These are phyloP conservation scores for Engystomops pustulosus DNA, from an alignment of 2,113 vertebrate species.

Conservation along the genomic window DNA sequence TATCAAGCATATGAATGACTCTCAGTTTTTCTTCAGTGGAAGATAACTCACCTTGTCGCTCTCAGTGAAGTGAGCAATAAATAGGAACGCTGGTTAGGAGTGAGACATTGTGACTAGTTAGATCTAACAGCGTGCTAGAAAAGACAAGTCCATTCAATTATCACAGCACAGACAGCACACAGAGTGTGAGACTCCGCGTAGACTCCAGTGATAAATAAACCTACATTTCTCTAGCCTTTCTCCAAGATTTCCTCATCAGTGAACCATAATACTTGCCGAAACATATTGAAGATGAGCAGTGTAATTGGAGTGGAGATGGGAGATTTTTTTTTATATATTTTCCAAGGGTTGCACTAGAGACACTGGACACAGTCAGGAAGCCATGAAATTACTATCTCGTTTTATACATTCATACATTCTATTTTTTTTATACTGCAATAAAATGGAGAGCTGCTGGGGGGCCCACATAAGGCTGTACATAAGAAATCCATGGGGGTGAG, in stretches of 20 bases:
- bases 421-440: neutral
- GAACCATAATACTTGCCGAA: neutral
- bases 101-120: conserved; percentile 86
- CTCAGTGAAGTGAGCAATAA: conserved; percentile 82
- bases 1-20: conserved; percentile 71
- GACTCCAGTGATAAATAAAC: conserved; percentile 75
- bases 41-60: conserved; percentile 90
- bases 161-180: conserved; percentile 73
- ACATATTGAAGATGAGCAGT: neutral
- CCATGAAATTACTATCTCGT: conserved; percentile 29
- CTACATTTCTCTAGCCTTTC: conserved; percentile 2
- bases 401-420: no score
- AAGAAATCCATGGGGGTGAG: neutral
- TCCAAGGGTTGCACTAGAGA: neutral
- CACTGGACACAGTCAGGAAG: conserved; percentile 23
- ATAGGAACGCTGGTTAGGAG: conserved; percentile 74
- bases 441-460: neutral
- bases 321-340: neutral
- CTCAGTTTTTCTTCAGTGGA: conserved; percentile 74
- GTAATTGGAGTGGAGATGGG: neutral
- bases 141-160: conserved; percentile 90
- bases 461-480: no score
- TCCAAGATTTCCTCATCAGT: conserved; percentile 17
- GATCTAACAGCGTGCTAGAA: conserved; percentile 83
- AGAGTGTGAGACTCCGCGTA: conserved; percentile 79